A percentile compares a stretch with the other conserved stretches of the same genome.
Conservation (phyloP, 2,888 invertebrate species). For the Torymus aiolomorphi region DNA sequence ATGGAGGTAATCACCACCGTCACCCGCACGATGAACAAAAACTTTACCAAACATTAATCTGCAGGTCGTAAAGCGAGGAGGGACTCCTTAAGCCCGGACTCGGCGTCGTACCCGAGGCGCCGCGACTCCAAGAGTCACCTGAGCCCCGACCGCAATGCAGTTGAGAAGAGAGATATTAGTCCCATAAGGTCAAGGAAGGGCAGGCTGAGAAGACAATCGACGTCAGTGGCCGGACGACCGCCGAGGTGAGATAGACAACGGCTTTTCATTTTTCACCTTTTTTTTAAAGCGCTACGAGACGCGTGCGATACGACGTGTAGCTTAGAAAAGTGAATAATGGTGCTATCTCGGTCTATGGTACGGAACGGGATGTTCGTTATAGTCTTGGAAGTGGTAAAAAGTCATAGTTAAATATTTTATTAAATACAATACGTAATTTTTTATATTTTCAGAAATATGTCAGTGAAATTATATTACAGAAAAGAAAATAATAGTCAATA, state of each 20-base stretch:
- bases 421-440: too few species aligned
- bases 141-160: slow-evolving; percentile 84
- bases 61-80: slow-evolving; percentile 84
- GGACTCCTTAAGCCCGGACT: slow-evolving; percentile 93
- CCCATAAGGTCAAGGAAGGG: slow-evolving; percentile 84
- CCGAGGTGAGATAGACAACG: slow-evolving; percentile 65
- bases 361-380: too few species aligned
- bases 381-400: too few species aligned
- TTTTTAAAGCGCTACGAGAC: neutral
- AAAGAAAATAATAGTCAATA: too few species aligned
- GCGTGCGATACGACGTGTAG: too few species aligned
- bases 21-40: too few species aligned
- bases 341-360: too few species aligned
- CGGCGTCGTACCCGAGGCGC: slow-evolving; percentile 83
- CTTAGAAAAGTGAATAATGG: too few species aligned
- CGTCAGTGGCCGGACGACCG: slow-evolving; percentile 83
- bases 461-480: too few species aligned
- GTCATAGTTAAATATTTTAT: too few species aligned
- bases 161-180: slow-evolving; percentile 82
- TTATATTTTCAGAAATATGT: too few species aligned
- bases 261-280: neutral
- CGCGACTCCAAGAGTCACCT: slow-evolving; percentile 87
- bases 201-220: slow-evolving; percentile 86
- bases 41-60: neutral
- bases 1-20: slow-evolving; percentile 71